A percentile compares a stretch with the other conserved stretches of the same genome.
phyloP scores from a whole-genome alignment of 2,797 vertebrate species.

The Coracias cyanogaster region DNA sequence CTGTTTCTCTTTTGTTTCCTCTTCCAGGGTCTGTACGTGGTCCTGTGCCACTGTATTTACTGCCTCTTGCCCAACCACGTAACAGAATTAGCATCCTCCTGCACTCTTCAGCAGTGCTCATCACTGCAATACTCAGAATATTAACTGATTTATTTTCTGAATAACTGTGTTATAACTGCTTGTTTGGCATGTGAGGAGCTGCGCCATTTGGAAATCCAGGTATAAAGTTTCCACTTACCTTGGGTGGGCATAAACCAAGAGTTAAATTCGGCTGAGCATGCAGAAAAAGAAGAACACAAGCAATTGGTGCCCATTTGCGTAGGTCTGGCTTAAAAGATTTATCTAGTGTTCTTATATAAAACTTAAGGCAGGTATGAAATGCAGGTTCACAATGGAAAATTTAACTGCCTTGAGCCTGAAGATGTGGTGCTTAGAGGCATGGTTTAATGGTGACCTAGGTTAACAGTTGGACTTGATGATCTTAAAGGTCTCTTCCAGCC shows the following conservation, averaged over 20 bases:
- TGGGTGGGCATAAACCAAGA: neutral
- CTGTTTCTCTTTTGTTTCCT: neutral
- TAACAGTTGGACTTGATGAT: too few species aligned
- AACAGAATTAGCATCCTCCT: neutral
- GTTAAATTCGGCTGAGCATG: neutral
- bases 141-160: neutral
- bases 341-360: neutral
- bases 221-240: neutral
- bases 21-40: neutral
- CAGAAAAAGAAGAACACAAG: neutral
- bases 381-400: neutral
- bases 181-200: accelerated
- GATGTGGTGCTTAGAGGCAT: neutral
- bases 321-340: neutral
- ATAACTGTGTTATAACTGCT: neutral
- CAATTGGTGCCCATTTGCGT: neutral
- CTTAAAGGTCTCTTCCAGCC: too few species aligned
- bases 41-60: neutral
- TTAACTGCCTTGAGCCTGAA: neutral
- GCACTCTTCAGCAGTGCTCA: neutral
- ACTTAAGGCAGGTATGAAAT: neutral
- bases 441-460: too few species aligned
- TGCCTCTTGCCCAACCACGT: neutral
- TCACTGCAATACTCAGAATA: neutral
- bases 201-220: neutral